Conservation (phyloP, 2,888 invertebrate species). For the Platynereis dumerilii region DNA sequence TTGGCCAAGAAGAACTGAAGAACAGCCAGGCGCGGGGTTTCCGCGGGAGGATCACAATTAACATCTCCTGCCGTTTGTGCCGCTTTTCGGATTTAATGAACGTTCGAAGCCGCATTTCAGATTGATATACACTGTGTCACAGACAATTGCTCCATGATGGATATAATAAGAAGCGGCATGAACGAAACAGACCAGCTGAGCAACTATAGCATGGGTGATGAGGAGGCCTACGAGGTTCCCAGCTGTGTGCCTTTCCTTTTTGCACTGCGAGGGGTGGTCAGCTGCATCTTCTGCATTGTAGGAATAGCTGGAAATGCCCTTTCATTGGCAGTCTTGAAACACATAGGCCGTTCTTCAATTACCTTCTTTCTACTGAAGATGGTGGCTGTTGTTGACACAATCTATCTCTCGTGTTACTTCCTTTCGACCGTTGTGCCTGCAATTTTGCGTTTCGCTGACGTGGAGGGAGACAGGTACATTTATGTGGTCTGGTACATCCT, state of each 20-base stretch:
- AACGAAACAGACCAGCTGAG: too few relatives aligned
- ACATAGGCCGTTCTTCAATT: slow-evolving; percentile 10
- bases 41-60: too few relatives aligned
- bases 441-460: slow-evolving; percentile 3
- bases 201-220: too few relatives aligned
- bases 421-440: slow-evolving; percentile 5
- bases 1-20: too few relatives aligned
- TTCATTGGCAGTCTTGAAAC: background rate
- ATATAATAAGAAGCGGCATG: too few relatives aligned
- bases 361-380: slow-evolving; percentile 16
- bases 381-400: slow-evolving; percentile 15
- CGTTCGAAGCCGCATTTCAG: too few relatives aligned
- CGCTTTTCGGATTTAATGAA: too few relatives aligned
- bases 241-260: slow-evolving; percentile 6
- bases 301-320: slow-evolving; percentile 13
- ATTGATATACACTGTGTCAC: too few relatives aligned
- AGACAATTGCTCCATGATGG: too few relatives aligned
- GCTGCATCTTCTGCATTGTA: slow-evolving; percentile 6
- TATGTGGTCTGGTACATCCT: slow-evolving; percentile 12
- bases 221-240: background rate
- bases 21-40: too few relatives aligned
- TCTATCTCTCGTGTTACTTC: slow-evolving; percentile 8
- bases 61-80: too few relatives aligned
- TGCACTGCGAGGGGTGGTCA: slow-evolving; percentile 7
- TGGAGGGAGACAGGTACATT: background rate